Percentiles rank a stretch among this genome's conserved stretches.
Evolutionary conservation across 1,140 invertebrate genomes (phyloP).

Genomic region (Papilio polytes): DNA sequence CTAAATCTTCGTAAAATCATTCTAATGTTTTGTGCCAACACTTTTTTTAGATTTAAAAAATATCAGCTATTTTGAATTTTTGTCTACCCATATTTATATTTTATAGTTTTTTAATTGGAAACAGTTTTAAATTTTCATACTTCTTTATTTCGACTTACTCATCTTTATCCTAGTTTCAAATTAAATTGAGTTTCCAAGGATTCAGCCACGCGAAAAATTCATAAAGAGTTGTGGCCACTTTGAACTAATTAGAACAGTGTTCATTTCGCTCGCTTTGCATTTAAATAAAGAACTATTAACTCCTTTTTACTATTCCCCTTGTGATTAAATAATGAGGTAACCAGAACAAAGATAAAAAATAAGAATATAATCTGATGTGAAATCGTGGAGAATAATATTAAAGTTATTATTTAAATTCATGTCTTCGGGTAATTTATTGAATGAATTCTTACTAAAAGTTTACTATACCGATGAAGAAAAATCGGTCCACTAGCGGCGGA

Average conservation of each 20-base stretch:
- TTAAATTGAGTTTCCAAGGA: conserved; percentile 12
- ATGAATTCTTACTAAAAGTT: no score
- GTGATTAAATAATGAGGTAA: conserved; percentile 6
- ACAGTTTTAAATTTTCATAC: not conserved
- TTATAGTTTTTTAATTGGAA: not conserved
- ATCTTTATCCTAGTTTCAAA: conserved; percentile 7
- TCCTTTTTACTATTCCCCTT: not conserved
- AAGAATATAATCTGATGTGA: no score
- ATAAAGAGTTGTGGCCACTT: conserved; percentile 15
- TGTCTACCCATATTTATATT: not conserved
- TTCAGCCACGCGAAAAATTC: conserved; percentile 1
- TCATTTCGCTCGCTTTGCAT: conserved; percentile 10
- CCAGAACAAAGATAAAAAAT: no score
- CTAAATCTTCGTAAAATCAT: no score
- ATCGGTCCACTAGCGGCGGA: no score
- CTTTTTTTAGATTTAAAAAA: not conserved
- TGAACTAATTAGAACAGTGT: conserved; percentile 12
- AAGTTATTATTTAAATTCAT: no score
- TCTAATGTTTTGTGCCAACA: not conserved
- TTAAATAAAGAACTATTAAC: conserved; percentile 6
- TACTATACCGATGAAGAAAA: no score
- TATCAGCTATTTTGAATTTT: not conserved
- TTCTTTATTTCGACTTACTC: not conserved
- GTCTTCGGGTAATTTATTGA: no score
- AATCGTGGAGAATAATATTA: no score